phyloP scores from a whole-genome alignment of 2,113 vertebrate genomes.

The Oncorhynchus gorbuscha region DNA sequence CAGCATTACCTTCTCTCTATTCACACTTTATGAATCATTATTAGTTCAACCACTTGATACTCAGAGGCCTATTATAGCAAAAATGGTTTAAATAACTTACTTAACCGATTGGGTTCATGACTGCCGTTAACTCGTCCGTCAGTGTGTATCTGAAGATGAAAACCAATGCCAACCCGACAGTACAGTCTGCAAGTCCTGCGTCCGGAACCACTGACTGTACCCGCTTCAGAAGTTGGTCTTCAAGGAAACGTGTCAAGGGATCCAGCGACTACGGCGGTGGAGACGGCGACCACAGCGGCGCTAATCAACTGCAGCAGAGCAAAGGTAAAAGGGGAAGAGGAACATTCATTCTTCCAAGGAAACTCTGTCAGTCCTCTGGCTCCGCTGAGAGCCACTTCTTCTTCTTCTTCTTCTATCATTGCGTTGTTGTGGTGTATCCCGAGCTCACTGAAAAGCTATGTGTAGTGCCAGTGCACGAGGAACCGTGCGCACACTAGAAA shows the following conservation, averaged over 20 bases:
- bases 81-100: constrained; percentile 75
- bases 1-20: not conserved
- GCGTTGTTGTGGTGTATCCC: constrained; percentile 43
- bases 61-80: not conserved
- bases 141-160: constrained; percentile 94
- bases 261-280: constrained; percentile 55
- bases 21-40: not conserved
- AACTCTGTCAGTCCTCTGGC: constrained; percentile 46
- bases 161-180: constrained; percentile 94
- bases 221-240: constrained; percentile 66
- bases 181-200: constrained; percentile 92
- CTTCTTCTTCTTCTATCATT: constrained; percentile 63
- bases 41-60: not conserved
- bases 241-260: constrained; percentile 61
- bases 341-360: constrained; percentile 86
- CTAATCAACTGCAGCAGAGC: constrained; percentile 72
- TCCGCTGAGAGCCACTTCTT: constrained; percentile 55
- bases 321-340: constrained; percentile 75
- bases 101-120: constrained; percentile 86
- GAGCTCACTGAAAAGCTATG: not conserved
- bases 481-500: constrained; percentile 45
- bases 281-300: constrained; percentile 62
- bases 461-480: constrained; percentile 29
- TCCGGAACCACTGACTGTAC: constrained; percentile 67
- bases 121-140: constrained; percentile 95